Percentiles rank a stretch among this genome's conserved stretches.
phyloP scores from a whole-genome alignment of 2,113 vertebrate species.

The Pelodiscus sinensis region DNA sequence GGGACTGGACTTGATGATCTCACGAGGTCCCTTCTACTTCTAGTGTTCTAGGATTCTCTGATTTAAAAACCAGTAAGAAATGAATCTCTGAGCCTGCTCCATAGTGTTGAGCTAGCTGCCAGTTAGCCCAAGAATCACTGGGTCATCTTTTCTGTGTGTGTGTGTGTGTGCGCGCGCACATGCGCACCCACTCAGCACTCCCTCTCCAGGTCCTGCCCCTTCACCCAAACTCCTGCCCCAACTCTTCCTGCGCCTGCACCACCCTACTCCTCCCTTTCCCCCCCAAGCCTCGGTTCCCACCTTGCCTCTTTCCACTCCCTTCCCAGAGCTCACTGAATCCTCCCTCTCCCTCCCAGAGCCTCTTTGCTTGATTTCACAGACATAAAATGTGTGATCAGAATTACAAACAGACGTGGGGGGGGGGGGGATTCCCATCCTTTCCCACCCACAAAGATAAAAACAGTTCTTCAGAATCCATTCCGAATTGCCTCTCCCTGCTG shows the following conservation, averaged over 20 bases:
- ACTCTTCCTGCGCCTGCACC: too few relatives aligned
- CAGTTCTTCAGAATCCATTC: slow-evolving; percentile 28
- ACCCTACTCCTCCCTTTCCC: too few relatives aligned
- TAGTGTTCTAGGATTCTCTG: too few relatives aligned
- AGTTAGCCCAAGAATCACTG: slow-evolving; percentile 1
- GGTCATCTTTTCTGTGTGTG: background rate
- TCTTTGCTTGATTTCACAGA: background rate
- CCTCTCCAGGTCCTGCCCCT: too few relatives aligned
- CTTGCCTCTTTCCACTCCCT: too few relatives aligned
- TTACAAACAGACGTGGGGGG: slow-evolving; percentile 55
- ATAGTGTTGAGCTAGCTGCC: slow-evolving; percentile 9
- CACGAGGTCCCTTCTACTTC: too few relatives aligned
- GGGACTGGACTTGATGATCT: too few relatives aligned
- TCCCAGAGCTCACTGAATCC: too few relatives aligned
- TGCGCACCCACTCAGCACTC: too few relatives aligned
- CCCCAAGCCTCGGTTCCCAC: too few relatives aligned
- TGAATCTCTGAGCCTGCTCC: background rate
- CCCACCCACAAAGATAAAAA: slow-evolving; percentile 67
- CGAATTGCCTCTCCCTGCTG: slow-evolving; percentile 14
- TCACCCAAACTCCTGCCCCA: too few relatives aligned
- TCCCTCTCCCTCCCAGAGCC: background rate
- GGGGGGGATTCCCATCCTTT: background rate
- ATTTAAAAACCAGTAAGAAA: background rate
- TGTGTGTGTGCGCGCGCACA: too few relatives aligned
- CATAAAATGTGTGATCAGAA: slow-evolving; percentile 51